These are phyloP conservation scores for Cairina moschata DNA, from an alignment of 2,113 vertebrate species.

Conservation along the genomic window DNA sequence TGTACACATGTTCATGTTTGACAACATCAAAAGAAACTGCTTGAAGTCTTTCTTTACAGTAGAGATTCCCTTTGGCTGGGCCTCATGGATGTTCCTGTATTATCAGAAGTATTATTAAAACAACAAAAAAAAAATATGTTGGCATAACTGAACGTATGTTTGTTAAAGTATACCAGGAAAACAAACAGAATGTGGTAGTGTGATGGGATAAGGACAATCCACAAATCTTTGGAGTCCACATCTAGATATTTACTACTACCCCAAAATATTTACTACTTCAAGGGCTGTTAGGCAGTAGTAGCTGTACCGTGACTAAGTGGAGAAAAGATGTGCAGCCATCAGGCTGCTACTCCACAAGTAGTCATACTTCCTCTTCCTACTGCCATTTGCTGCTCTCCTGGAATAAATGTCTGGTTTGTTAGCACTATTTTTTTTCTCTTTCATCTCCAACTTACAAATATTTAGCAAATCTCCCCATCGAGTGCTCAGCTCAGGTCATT, in stretches of 20 bases:
- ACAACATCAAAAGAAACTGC: accelerated
- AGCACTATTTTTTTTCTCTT: background rate
- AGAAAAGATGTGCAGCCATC: background rate
- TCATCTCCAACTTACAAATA: background rate
- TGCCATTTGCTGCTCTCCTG: background rate
- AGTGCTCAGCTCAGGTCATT: background rate
- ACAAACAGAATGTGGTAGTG: accelerated
- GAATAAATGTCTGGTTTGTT: background rate
- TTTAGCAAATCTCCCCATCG: background rate
- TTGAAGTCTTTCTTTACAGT: accelerated
- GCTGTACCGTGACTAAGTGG: background rate
- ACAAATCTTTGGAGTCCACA: background rate
- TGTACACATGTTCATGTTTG: accelerated
- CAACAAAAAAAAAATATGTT: background rate
- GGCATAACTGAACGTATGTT: background rate
- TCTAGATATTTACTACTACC: background rate
- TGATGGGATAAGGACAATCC: background rate
- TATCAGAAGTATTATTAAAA: accelerated
- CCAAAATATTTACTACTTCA: background rate
- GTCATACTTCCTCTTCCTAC: background rate
- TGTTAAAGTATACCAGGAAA: background rate
- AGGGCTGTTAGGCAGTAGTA: background rate
- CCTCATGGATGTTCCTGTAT: accelerated
- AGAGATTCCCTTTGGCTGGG: background rate
- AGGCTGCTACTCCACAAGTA: background rate